Base-by-base conservation (phyloP, 1,140 invertebrate species). In the Geopemphigus sp. region DNA sequence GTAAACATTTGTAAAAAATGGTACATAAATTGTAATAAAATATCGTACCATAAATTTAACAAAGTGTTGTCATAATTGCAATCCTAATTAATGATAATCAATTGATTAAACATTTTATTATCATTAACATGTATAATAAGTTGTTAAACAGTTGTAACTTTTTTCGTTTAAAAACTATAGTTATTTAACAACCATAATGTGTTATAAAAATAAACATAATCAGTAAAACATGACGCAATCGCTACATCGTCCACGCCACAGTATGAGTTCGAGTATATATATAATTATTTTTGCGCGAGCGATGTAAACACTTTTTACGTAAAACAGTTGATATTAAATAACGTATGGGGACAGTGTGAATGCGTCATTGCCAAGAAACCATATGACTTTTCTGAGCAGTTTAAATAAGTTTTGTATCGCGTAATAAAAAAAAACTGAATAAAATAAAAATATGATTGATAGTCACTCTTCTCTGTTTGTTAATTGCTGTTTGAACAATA, bases 401-500 rank as follows among this genome's bases (percentile, higher is more conserved):
- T 8, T 12, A 47, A 68, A 68, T 11, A 68, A 47, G 24, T 47
- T 68, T 47, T 32, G 19, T 29, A 68, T 24, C 64, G 17, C 19
- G 10, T 12, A 66, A 68, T 5, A 15, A 47, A 68, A 45, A 68
- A 10, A 22, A 66, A 32, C 4, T 53, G 6, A 17, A 10, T 14
- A 45, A 45, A 22, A 66, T 66, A 66, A 45, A 47, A 50, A 26
- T 11, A 68, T 68, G 45, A 68, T 68, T 68, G 39, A 68, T 68
- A 19, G 66, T n/a, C 22, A 24, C 22, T 19, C 39, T 47, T 5
- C 22, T 47, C 12, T 47, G n/a, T 47, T 68, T 47, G 45, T 32
- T 68, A 68, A 68, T 68, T 47, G 64, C 64, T 47, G 45, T 68
- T 68, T 47, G 64, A 68, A 68, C 64, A 68, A 45, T 66, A 39